A percentile compares a stretch with the other conserved stretches of the same genome.
phyloP scores from a whole-genome alignment of 1,140 invertebrate genomes.

The Drosophila willistoni region DNA sequence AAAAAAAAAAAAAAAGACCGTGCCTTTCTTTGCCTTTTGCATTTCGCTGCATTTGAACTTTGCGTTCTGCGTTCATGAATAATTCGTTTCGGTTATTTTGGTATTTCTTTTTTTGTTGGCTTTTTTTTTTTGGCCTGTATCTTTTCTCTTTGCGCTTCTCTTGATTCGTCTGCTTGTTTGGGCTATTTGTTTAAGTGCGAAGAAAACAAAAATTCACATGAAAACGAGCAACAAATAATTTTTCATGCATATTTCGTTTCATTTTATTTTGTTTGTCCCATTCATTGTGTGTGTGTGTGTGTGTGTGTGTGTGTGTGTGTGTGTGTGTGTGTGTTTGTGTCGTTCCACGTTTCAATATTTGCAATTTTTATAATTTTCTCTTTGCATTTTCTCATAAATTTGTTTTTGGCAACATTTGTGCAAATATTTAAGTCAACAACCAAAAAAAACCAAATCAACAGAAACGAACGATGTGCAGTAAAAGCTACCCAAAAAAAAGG shows the following conservation, averaged over 20 bases:
- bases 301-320: too few relatives aligned
- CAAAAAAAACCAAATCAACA: slow-evolving; percentile 12
- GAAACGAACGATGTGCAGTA: background rate
- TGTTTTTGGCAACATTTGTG: slow-evolving; percentile 47
- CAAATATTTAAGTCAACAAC: slow-evolving; percentile 62
- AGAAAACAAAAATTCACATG: slow-evolving; percentile 45
- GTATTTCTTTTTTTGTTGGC: background rate
- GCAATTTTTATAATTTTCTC: slow-evolving; percentile 52
- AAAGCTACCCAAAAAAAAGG: background rate
- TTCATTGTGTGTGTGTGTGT: slow-evolving; percentile 32
- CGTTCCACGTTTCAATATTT: slow-evolving; percentile 48
- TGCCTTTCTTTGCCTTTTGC: slow-evolving; percentile 69
- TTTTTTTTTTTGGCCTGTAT: slow-evolving; percentile 8
- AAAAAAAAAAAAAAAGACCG: slow-evolving; percentile 18
- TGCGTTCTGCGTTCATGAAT: background rate
- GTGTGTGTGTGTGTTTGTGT: slow-evolving; percentile 19
- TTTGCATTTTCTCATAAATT: slow-evolving; percentile 6
- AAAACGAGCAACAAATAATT: slow-evolving; percentile 27
- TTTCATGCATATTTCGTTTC: slow-evolving; percentile 17
- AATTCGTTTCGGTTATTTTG: background rate
- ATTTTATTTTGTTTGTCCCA: slow-evolving; percentile 63
- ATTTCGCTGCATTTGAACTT: slow-evolving; percentile 42
- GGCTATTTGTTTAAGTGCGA: slow-evolving; percentile 10
- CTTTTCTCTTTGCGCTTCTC: background rate
- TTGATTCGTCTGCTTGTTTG: background rate